These are phyloP conservation scores for Gallinago nigripennis DNA, from an alignment of 2,797 vertebrate species.

Conservation along the genomic window DNA sequence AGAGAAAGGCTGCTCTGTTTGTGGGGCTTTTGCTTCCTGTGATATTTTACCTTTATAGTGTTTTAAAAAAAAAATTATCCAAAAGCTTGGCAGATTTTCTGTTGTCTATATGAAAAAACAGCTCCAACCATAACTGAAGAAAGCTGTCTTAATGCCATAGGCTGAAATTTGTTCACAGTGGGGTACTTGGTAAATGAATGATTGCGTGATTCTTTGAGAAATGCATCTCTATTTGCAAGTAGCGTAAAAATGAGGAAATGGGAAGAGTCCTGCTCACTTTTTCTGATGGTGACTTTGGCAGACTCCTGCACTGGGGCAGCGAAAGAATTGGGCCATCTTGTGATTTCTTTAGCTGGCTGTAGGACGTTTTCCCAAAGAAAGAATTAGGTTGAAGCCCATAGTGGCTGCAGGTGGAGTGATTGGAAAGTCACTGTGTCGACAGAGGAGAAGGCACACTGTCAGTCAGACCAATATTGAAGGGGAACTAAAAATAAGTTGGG, in stretches of 20 bases:
- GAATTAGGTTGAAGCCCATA: neutral
- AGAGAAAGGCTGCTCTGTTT: neutral
- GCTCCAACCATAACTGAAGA: neutral
- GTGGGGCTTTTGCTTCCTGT: neutral
- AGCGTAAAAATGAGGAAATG: neutral
- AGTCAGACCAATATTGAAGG: neutral
- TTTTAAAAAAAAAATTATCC: neutral
- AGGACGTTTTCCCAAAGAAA: neutral
- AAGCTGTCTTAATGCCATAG: neutral
- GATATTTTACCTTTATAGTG: neutral
- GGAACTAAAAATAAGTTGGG: neutral
- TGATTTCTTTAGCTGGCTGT: neutral
- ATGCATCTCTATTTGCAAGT: neutral
- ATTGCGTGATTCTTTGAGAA: neutral
- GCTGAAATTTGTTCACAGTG: neutral
- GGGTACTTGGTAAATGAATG: neutral
- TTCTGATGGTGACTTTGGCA: neutral
- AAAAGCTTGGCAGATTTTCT: neutral
- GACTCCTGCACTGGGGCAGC: neutral
- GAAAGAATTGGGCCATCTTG: neutral
- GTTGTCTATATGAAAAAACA: neutral
- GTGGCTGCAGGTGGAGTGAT: fast-evolving
- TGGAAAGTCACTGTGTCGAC: neutral
- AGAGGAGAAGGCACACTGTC: neutral
- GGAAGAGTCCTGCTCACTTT: neutral